These are phyloP conservation scores for Rhagium mordax DNA, from an alignment of 2,888 invertebrate genomes.

Conservation along the genomic window DNA sequence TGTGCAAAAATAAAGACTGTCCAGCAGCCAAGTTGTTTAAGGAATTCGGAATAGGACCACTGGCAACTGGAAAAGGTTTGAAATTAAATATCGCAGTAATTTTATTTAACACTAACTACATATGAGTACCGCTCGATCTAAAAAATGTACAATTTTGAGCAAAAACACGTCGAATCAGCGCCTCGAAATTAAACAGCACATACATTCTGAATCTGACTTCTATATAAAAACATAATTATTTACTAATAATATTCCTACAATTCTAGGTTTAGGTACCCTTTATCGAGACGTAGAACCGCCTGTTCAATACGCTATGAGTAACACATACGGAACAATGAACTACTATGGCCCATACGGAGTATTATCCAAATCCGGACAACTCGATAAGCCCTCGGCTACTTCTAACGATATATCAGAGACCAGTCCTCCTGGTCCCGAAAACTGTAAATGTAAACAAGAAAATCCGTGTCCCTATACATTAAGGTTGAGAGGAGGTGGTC, in stretches of 20 bases:
- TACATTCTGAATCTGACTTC: too few species aligned
- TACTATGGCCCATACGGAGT: constrained; percentile 64
- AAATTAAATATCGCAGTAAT: too few species aligned
- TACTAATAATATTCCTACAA: too few species aligned
- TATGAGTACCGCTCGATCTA: too few species aligned
- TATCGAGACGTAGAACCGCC: constrained; percentile 57
- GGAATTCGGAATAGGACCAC: constrained; percentile 67
- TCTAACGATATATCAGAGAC: constrained; percentile 36
- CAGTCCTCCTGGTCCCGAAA: neutral
- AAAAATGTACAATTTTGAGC: too few species aligned
- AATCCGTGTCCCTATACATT: neutral
- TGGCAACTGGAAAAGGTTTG: constrained; percentile 61
- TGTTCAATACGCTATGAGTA: constrained; percentile 61
- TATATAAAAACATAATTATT: too few species aligned
- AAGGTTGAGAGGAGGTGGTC: constrained; percentile 25
- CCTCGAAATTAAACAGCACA: too few species aligned
- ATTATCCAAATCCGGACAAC: constrained; percentile 57
- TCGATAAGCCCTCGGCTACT: constrained; percentile 56
- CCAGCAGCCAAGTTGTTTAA: constrained; percentile 67
- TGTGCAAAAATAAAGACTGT: constrained; percentile 65
- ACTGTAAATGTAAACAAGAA: neutral
- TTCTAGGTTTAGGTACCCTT: constrained; percentile 61
- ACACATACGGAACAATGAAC: constrained; percentile 63
- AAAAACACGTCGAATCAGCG: too few species aligned
- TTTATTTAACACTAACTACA: too few species aligned